phyloP scores from a whole-genome alignment of 2,113 vertebrate genomes.

The Dicaeum eximium region DNA sequence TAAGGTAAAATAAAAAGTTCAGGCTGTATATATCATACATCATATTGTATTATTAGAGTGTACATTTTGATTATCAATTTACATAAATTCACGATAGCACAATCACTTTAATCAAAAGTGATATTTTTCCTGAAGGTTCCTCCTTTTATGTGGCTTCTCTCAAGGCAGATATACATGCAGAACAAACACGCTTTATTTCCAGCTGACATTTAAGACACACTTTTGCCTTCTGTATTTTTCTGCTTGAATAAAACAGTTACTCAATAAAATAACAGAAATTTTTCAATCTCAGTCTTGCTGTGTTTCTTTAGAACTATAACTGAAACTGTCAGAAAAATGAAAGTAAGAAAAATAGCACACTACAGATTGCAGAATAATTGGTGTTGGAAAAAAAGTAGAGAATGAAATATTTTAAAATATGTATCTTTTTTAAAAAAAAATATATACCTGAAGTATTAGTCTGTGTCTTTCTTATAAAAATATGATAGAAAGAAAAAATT shows the following conservation, averaged over 20 bases:
- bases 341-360: conserved; percentile 67
- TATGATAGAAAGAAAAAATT: not conserved
- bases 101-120: not conserved
- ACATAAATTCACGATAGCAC: not conserved
- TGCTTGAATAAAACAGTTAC: conserved; percentile 61
- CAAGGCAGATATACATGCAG: not conserved
- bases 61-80: not conserved
- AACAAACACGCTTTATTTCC: conserved; percentile 48
- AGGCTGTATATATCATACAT: not conserved
- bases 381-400: not conserved
- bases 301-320: conserved; percentile 53
- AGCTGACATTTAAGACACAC: conserved; percentile 65
- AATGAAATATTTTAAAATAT: conserved; percentile 54
- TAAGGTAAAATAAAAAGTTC: not conserved
- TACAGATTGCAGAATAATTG: conserved; percentile 55
- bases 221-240: conserved; percentile 42
- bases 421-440: not conserved
- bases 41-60: not conserved
- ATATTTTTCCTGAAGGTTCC: not conserved
- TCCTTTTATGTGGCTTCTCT: not conserved
- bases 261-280: conserved; percentile 55
- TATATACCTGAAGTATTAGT: not conserved
- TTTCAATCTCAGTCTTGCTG: conserved; percentile 50
- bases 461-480: not conserved
- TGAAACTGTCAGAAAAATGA: conserved; percentile 62